Evolutionary conservation across 2,113 vertebrate species (phyloP).

Genomic region (Colistium nudipinnis): DNA sequence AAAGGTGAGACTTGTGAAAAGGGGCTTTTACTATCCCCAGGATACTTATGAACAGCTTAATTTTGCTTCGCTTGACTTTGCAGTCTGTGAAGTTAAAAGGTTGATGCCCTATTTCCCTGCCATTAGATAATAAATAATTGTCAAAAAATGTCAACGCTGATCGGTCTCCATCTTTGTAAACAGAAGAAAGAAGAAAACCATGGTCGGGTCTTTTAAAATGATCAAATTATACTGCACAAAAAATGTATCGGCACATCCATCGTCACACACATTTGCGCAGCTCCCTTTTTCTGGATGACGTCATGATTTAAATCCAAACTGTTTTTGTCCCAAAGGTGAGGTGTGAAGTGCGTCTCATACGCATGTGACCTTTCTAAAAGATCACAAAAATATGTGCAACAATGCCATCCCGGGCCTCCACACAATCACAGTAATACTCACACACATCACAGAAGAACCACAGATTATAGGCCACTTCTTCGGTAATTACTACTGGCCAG

Average conservation of each 20-base stretch:
- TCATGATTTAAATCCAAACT: neutral
- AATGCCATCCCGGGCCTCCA: constrained; percentile 59
- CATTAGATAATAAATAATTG: constrained; percentile 2
- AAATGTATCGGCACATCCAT: neutral
- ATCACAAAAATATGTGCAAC: constrained; percentile 61
- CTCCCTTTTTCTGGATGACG: neutral
- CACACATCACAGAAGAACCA: constrained; percentile 75
- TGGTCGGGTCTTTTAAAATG: constrained; percentile 6
- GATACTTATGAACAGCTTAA: constrained; percentile 18
- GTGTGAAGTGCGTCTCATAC: constrained; percentile 41
- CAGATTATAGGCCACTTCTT: constrained; percentile 83
- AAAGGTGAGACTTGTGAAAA: constrained; percentile 59
- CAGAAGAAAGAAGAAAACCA: constrained; percentile 5
- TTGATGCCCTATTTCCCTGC: constrained; percentile 14
- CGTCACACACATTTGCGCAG: neutral
- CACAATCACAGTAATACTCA: constrained; percentile 73
- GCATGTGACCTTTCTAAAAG: constrained; percentile 38
- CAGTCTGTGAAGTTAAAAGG: constrained; percentile 13
- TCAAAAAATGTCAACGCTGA: neutral
- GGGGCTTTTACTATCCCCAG: constrained; percentile 50
- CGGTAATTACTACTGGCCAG: constrained; percentile 80
- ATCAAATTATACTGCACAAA: neutral
- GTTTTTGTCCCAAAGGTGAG: constrained; percentile 23
- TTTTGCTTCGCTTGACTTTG: constrained; percentile 18
- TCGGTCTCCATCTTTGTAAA: neutral